phyloP scores from a whole-genome alignment of 2,797 vertebrate genomes.

The Anableps anableps region DNA sequence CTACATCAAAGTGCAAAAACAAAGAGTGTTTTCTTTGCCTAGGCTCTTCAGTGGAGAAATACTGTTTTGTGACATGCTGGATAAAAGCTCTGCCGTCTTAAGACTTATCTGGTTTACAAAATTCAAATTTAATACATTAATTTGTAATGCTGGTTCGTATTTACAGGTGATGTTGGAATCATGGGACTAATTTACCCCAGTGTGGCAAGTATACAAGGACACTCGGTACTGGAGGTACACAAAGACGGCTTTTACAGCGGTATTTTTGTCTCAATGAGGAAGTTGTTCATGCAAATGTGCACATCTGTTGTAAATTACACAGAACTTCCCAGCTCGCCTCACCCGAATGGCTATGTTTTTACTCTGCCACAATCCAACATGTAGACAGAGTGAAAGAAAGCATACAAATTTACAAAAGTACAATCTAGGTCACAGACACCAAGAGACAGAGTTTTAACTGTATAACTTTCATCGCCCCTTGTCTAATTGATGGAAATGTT shows the following conservation, averaged over 20 bases:
- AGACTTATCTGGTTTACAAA: neutral
- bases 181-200: neutral
- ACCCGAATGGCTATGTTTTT: neutral
- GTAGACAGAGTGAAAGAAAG: neutral
- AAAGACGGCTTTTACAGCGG: constrained; percentile 5
- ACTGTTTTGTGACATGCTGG: neutral
- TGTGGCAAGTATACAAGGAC: neutral
- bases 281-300: constrained; percentile 36
- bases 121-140: neutral
- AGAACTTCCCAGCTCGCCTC: neutral
- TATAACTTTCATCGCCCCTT: constrained; percentile 24
- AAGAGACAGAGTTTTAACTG: constrained; percentile 5
- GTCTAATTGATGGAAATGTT: constrained; percentile 48
- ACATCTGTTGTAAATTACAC: constrained; percentile 1
- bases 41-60: constrained; percentile 35
- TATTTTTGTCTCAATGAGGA: constrained; percentile 36
- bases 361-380: neutral
- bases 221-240: neutral
- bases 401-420: neutral
- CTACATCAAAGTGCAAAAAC: constrained; percentile 26
- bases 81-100: neutral
- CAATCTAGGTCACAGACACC: neutral
- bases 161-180: neutral
- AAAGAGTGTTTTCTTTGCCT: constrained; percentile 30
- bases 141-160: neutral